Conservation (phyloP, 1,140 invertebrate species). For the Tachypleus tridentatus region DNA sequence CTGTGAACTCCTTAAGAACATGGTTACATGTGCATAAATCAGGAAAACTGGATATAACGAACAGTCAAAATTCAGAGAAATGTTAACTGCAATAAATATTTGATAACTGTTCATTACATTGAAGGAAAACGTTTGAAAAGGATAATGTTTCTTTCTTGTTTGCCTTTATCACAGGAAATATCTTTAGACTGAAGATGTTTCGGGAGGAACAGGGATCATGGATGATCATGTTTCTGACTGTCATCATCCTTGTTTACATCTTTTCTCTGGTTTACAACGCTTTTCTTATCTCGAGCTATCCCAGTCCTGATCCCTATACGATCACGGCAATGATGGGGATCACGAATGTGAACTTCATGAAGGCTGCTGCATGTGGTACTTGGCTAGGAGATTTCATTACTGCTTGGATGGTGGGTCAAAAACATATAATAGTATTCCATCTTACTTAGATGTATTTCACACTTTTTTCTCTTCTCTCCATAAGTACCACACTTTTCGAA, state of each 20-base stretch:
- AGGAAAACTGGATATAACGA: too few relatives aligned
- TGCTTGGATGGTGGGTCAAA: constrained; percentile 36
- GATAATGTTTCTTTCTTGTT: too few relatives aligned
- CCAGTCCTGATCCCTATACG: constrained; percentile 29
- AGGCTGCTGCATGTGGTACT: constrained; percentile 43
- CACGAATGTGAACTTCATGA: constrained; percentile 39
- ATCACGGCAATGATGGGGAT: constrained; percentile 36
- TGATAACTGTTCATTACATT: too few relatives aligned
- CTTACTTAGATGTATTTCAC: too few relatives aligned
- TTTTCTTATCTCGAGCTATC: constrained; percentile 36
- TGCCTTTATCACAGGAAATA: not conserved
- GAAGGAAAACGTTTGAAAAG: too few relatives aligned
- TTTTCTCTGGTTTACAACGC: constrained; percentile 43
- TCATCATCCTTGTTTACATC: constrained; percentile 39
- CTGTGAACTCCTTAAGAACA: too few relatives aligned
- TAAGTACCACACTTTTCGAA: too few relatives aligned
- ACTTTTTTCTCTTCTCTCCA: too few relatives aligned
- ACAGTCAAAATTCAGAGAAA: too few relatives aligned
- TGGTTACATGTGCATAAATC: too few relatives aligned
- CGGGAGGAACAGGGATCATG: constrained; percentile 43
- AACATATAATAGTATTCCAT: too few relatives aligned
- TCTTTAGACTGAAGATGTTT: constrained; percentile 44
- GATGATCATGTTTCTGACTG: constrained; percentile 43
- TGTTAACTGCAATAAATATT: too few relatives aligned
- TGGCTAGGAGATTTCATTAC: constrained; percentile 47